These are phyloP conservation scores for Enteromius mattozi DNA, from an alignment of 2,797 vertebrate species.

Conservation along the genomic window DNA sequence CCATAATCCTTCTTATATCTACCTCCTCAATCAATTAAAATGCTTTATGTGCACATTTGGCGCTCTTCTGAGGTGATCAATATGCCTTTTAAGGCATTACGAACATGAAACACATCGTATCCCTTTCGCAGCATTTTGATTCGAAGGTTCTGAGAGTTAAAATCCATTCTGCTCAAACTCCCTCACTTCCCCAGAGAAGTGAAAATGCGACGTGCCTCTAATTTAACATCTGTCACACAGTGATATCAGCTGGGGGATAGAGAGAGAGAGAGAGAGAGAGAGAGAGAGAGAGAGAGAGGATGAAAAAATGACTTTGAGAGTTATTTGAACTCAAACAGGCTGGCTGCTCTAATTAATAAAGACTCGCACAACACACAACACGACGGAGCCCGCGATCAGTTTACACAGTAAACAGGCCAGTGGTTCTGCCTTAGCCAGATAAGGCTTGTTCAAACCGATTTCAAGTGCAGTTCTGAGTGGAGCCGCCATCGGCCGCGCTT, in stretches of 20 bases:
- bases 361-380: slow-evolving; percentile 54
- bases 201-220: slow-evolving; percentile 58
- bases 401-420: slow-evolving; percentile 66
- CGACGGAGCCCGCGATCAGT: slow-evolving; percentile 58
- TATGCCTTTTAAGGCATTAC: slow-evolving; percentile 50
- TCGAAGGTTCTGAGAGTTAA: slow-evolving; percentile 54
- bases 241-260: slow-evolving; percentile 47
- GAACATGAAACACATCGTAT: slow-evolving; percentile 37
- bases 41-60: slow-evolving; percentile 39
- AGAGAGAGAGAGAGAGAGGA: slow-evolving; percentile 16
- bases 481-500: slow-evolving; percentile 38
- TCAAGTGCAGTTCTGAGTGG: slow-evolving; percentile 61
- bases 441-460: slow-evolving; percentile 69
- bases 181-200: slow-evolving; percentile 52
- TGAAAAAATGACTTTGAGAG: slow-evolving; percentile 61
- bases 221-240: slow-evolving; percentile 65
- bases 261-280: not conserved
- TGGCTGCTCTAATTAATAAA: slow-evolving; percentile 66
- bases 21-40: slow-evolving; percentile 41
- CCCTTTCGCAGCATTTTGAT: slow-evolving; percentile 48
- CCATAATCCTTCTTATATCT: slow-evolving; percentile 34
- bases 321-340: slow-evolving; percentile 66
- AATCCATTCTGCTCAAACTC: slow-evolving; percentile 56
- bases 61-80: slow-evolving; percentile 54
- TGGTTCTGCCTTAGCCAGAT: slow-evolving; percentile 63